Base-by-base conservation (phyloP, 2,888 invertebrate genomes). In the Plagiodera versicolora region DNA sequence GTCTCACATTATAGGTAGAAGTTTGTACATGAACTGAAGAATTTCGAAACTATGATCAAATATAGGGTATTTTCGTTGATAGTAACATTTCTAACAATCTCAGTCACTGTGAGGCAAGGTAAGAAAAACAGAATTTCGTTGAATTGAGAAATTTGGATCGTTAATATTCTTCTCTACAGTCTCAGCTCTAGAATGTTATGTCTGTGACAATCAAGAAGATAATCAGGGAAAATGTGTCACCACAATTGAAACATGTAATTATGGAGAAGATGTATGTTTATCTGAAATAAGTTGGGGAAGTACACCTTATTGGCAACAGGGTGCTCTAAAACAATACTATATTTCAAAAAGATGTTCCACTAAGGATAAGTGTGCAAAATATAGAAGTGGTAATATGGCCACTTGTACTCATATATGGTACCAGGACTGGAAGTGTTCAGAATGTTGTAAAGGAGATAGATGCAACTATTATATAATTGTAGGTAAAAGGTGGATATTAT, bases 381-480 rank as follows among this genome's bases (percentile, higher is more conserved):
- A 86, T 54, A 85, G 91, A 61, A 85, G 85, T 58, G 83, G 84
- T 39, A 87, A 87, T 72, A 92, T 90, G 89, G 86, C 85, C 6
- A 84, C 88, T 61, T 96, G 95, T 74, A 92, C 94, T 1, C 89
- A 94, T 73, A 92, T 95, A 71, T 94, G 94, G 95, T 98, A 96
- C 75, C 90, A 94, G 75, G 97, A 98, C 81, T 98, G 97, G 98
- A 89, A 90, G 67, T 98, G 97, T 81, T 90, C 93, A 0, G 95
- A 97, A 78, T 98, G 97, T 80, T 98, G 98, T 77, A 91, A 91
- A 75, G 97, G 97, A 52, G 97, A 98, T 79, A 86, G 94, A 56
- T 98, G 97, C 81, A 98, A 98, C 80, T 97, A 93, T 78, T 98
- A 89, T 79, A 88, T 95, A 52, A 93, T 97, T 77, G 96, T 97